These are phyloP conservation scores for Percopsis transmontana DNA, from an alignment of 2,113 vertebrate species.

Conservation along the genomic window DNA sequence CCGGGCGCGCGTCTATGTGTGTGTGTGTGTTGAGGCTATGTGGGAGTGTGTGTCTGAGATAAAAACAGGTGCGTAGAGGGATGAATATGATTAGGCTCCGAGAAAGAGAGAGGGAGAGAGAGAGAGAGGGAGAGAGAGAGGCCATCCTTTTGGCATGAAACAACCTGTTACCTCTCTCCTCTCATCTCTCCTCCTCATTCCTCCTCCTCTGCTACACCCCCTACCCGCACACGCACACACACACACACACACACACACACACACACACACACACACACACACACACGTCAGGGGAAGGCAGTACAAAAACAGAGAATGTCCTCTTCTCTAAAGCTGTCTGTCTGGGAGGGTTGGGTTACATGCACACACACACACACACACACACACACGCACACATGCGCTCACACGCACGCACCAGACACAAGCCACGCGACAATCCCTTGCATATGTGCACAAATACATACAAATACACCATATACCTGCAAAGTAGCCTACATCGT, in stretches of 20 bases:
- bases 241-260: not conserved
- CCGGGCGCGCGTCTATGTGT: conserved; percentile 25
- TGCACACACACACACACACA: conserved; percentile 13
- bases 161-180: conserved; percentile 46
- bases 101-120: conserved; percentile 16
- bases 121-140: conserved; percentile 1
- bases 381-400: conserved; percentile 9
- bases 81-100: conserved; percentile 54
- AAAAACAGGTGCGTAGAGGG: conserved; percentile 53
- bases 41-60: conserved; percentile 30
- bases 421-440: too few species aligned
- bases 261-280: not conserved
- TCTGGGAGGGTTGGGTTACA: conserved; percentile 59
- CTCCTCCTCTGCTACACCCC: conserved; percentile 17
- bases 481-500: too few species aligned
- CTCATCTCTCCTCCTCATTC: conserved; percentile 3
- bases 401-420: not conserved
- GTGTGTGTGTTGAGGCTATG: conserved; percentile 11
- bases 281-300: conserved; percentile 63
- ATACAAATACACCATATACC: conserved; percentile 1
- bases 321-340: conserved; percentile 69
- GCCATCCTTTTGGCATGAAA: conserved; percentile 61
- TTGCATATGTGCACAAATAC: not conserved
- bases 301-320: conserved; percentile 69
- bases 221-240: conserved; percentile 31